Percentiles rank a stretch among this genome's conserved stretches.
Conservation (phyloP, 2,888 invertebrate genomes). For the Thelaira solivaga region DNA sequence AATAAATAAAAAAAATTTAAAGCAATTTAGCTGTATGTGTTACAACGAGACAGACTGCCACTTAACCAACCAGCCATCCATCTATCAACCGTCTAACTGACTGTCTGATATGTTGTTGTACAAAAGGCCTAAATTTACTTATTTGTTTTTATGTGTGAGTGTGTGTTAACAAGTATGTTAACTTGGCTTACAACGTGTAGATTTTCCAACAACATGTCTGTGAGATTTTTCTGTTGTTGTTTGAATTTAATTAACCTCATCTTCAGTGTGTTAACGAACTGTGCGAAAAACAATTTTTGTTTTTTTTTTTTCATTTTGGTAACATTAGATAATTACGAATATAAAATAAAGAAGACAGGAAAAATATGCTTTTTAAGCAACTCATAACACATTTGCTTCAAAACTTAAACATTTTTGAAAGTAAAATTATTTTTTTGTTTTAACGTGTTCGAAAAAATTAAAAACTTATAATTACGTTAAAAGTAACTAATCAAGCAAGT, state of each 20-base stretch:
- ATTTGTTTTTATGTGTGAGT: not conserved
- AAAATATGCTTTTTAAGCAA: too few relatives aligned
- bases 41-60: not conserved
- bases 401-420: too few relatives aligned
- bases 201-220: slow-evolving; percentile 35
- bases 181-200: slow-evolving; percentile 27
- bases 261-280: slow-evolving; percentile 26
- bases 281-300: not conserved
- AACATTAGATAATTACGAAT: slow-evolving; percentile 21
- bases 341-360: not conserved
- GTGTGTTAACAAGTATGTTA: slow-evolving; percentile 10
- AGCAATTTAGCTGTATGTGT: slow-evolving; percentile 19
- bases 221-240: slow-evolving; percentile 29
- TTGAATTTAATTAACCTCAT: slow-evolving; percentile 60
- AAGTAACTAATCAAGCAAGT: too few relatives aligned
- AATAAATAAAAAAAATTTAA: slow-evolving; percentile 1
- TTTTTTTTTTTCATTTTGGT: too few relatives aligned
- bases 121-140: slow-evolving; percentile 36
- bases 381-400: too few relatives aligned
- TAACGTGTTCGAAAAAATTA: too few relatives aligned
- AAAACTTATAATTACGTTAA: too few relatives aligned
- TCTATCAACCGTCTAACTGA: not conserved
- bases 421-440: too few relatives aligned
- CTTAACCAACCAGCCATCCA: not conserved
- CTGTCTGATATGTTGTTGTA: not conserved